These are phyloP conservation scores for Allolobophora icterica DNA, from an alignment of 2,888 invertebrate genomes.

Conservation along the genomic window DNA sequence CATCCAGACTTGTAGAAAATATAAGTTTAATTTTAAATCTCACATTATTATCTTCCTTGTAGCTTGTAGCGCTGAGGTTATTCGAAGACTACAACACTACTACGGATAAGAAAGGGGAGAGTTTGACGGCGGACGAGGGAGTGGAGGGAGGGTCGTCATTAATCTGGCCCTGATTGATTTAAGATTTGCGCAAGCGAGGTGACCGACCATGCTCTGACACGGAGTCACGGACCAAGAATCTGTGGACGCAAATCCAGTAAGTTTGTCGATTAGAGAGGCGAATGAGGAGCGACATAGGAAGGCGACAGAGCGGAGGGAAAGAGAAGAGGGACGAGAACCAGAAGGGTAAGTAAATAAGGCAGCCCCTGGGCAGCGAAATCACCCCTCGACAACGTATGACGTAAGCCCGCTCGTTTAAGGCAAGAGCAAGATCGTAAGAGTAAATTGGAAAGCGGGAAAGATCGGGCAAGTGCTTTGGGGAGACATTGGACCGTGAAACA, in stretches of 20 bases:
- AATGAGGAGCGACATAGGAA: background rate
- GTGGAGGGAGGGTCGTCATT: background rate
- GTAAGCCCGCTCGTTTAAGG: background rate
- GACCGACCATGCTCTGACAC: background rate
- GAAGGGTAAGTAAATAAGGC: conserved; percentile 1
- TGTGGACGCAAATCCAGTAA: background rate
- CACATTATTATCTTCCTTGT: too few species aligned
- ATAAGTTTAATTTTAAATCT: too few species aligned
- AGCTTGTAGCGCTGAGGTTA: too few species aligned
- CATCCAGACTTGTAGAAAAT: too few species aligned
- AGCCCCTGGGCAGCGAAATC: background rate
- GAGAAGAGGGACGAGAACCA: background rate
- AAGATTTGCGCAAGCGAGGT: background rate
- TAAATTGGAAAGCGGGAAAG: conserved; percentile 17
- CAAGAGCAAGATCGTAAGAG: background rate
- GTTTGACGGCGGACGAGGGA: background rate
- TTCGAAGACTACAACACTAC: too few species aligned
- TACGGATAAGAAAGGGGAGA: too few species aligned
- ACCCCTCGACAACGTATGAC: background rate
- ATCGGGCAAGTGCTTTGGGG: background rate
- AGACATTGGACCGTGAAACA: background rate
- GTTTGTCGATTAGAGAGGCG: background rate
- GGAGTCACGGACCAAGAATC: too few species aligned
- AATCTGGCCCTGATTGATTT: background rate
- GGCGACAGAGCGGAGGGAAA: background rate